Conservation (phyloP, 2,113 vertebrate species). For the Pygoscelis antarcticus region DNA sequence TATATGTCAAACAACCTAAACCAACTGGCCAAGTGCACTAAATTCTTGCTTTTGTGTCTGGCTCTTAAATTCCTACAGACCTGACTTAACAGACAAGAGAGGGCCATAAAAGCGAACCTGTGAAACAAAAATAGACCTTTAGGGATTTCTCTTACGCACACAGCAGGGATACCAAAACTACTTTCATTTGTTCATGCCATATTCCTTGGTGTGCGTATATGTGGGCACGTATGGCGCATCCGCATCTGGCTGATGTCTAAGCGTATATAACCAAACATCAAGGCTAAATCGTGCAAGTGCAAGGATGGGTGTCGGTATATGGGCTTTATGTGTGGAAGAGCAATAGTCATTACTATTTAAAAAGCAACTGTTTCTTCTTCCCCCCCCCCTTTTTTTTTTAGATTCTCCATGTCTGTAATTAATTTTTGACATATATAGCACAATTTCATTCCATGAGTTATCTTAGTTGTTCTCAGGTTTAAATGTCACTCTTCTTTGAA, state of each 20-base stretch:
- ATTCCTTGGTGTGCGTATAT: neutral
- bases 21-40: neutral
- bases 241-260: rapidly evolving
- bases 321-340: neutral
- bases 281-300: neutral
- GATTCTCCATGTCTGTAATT: constrained; percentile 48
- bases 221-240: rapidly evolving
- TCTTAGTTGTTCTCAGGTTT: constrained; percentile 46
- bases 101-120: constrained; percentile 57
- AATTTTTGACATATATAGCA: constrained; percentile 64
- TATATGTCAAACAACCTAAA: constrained; percentile 53
- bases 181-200: neutral
- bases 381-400: neutral
- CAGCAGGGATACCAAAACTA: constrained; percentile 9
- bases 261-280: neutral
- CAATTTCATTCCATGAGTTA: constrained; percentile 20
- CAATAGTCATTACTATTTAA: neutral
- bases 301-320: neutral
- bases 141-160: constrained; percentile 6
- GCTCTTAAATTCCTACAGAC: constrained; percentile 66
- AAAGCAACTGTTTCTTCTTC: constrained; percentile 20
- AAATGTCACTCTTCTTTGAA: constrained; percentile 69
- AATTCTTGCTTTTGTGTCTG: constrained; percentile 50
- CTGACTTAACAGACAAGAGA: constrained; percentile 49
- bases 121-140: constrained; percentile 58